A percentile compares a stretch with the other conserved stretches of the same genome.
These are phyloP conservation scores for Clupea harengus DNA, from an alignment of 2,113 vertebrate species.

Conservation along the genomic window DNA sequence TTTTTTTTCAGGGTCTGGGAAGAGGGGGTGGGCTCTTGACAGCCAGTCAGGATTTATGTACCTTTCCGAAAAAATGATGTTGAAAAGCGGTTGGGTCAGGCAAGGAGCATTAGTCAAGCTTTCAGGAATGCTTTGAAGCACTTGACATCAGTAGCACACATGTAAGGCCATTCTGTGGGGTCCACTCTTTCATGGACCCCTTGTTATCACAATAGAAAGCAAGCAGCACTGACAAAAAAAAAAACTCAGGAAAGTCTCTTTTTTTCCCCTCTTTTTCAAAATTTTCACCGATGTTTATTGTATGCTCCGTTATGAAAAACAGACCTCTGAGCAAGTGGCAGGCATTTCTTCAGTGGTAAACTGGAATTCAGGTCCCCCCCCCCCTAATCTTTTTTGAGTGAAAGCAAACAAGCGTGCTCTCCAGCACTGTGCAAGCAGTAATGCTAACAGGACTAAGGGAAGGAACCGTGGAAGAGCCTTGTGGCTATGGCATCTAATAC, in stretches of 20 bases:
- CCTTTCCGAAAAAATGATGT: slow-evolving; percentile 35
- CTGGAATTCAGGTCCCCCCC: slow-evolving; percentile 57
- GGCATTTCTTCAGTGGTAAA: slow-evolving; percentile 59
- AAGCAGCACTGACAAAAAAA: slow-evolving; percentile 27
- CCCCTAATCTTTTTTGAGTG: slow-evolving; percentile 29
- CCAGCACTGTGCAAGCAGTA: slow-evolving; percentile 46
- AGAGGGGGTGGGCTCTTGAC: background rate
- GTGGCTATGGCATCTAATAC: background rate
- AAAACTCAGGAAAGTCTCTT: slow-evolving; percentile 38
- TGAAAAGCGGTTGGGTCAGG: slow-evolving; percentile 46
- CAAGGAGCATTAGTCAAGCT: slow-evolving; percentile 36
- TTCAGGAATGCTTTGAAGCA: slow-evolving; percentile 55
- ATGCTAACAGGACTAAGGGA: background rate
- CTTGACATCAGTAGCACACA: slow-evolving; percentile 32
- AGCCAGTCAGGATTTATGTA: slow-evolving; percentile 34
- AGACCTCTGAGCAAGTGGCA: slow-evolving; percentile 65
- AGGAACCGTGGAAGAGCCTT: slow-evolving; percentile 13
- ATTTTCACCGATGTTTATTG: slow-evolving; percentile 56
- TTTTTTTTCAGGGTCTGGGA: background rate
- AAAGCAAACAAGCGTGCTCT: slow-evolving; percentile 49
- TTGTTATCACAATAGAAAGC: slow-evolving; percentile 43
- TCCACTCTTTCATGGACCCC: slow-evolving; percentile 1
- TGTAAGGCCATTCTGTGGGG: slow-evolving; percentile 37
- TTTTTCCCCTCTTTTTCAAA: slow-evolving; percentile 40
- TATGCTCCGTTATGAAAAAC: slow-evolving; percentile 57